Conservation (phyloP, 2,888 invertebrate genomes). For the Hecatera dysodea region DNA sequence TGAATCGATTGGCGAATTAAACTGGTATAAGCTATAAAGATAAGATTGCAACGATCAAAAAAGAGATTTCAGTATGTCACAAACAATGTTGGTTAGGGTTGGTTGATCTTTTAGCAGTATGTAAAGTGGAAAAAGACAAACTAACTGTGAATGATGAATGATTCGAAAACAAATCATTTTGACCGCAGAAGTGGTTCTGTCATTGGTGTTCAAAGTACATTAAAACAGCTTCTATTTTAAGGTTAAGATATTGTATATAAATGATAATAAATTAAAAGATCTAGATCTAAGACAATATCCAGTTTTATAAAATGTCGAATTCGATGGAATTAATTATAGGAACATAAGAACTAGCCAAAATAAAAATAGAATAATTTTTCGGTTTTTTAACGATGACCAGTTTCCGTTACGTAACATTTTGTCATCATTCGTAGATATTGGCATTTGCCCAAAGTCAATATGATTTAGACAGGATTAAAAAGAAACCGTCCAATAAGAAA, state of each 20-base stretch:
- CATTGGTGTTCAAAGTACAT: background rate
- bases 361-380: conserved; percentile 20
- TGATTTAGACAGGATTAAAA: conserved; percentile 50
- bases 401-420: conserved; percentile 50
- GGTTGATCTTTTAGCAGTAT: background rate
- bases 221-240: conserved; percentile 2
- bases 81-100: background rate
- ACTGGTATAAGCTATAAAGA: background rate
- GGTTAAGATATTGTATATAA: conserved; percentile 5
- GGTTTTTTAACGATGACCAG: conserved; percentile 40
- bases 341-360: conserved; percentile 14
- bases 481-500: conserved; percentile 33
- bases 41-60: background rate
- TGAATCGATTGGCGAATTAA: background rate
- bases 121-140: background rate
- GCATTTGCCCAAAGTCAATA: conserved; percentile 68
- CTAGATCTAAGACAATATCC: conserved; percentile 34
- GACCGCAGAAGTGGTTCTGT: background rate
- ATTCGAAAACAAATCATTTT: background rate
- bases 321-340: conserved; percentile 16
- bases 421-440: conserved; percentile 54
- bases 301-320: conserved; percentile 30
- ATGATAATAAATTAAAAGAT: conserved; percentile 15
- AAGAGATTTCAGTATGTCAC: background rate
- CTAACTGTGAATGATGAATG: background rate